Evolutionary conservation across 2,113 vertebrate species (phyloP), one percentile per base, ranked within the genome.

Genomic region (Microtus richardsoni): DNA sequence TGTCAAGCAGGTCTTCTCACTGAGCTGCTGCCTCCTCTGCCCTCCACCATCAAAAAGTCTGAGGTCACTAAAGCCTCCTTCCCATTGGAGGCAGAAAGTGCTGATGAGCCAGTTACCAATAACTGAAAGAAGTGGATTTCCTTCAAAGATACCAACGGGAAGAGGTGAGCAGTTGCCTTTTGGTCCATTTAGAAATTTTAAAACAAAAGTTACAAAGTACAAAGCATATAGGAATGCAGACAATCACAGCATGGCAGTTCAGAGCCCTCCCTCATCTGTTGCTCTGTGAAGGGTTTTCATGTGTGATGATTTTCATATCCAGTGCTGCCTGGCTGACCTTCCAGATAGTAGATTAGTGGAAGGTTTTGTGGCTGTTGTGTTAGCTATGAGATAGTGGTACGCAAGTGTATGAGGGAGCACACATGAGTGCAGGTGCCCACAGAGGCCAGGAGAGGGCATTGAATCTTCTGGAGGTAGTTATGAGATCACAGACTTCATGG

Each of bases 91-190:
- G 89, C 39, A 87, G 87, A 17, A 83, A 60, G 17, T 44, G 47
- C 39, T 33, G 78, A 95, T 62, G 84, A 30, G 64, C 36, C 60
- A 95, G 33, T 33, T 41, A 80, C 8, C 36, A 26, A 47, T 90
- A 52, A 75, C 60, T 87, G 91, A 66, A 79, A 93, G 60, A 87
- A 90, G 89, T 22, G 62, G 5, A 44, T 89, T 86, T 66, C 49
- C n/a, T 83, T 39, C 62, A 79, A 78, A 85, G 41, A 47, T 75
- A 39, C 39, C 71, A 78, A 85, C 17, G 9, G 21, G 95, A 78
- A 95, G 44, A 97, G 16, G 66, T 95, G 84, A 97, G 84, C 88
- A 91, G 96, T 95, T 95, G 95, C 77, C 82, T 97, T 97, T 97
- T 75, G 26, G 28, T 41, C 60, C 33, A 74, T 95, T 91, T 94